These are phyloP conservation scores for Parazoanthus darwini DNA, from an alignment of 92 coral and sea anemone genomes.

Conservation along the genomic window DNA sequence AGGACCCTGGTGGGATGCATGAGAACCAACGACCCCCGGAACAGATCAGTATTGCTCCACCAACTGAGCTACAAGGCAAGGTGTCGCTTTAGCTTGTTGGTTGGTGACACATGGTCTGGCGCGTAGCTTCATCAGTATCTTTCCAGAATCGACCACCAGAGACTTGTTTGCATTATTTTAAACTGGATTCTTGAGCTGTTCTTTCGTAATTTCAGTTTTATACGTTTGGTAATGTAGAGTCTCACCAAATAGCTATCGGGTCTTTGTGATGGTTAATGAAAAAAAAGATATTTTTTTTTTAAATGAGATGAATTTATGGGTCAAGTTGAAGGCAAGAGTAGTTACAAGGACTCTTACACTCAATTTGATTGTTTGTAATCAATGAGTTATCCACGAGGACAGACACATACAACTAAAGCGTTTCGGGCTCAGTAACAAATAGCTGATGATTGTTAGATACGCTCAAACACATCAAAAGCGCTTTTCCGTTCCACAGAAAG, in stretches of 20 bases:
- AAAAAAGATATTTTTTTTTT: not conserved
- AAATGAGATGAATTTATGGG: not conserved
- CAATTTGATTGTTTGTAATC: not conserved
- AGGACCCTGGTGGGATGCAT: too few species aligned
- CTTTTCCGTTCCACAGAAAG: not conserved
- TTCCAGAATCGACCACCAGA: slow-evolving; percentile 9
- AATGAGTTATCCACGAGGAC: not conserved
- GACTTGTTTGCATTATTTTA: slow-evolving; percentile 13
- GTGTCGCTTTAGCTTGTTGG: not conserved
- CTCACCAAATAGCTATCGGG: not conserved
- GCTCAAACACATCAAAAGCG: not conserved
- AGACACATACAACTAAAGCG: not conserved
- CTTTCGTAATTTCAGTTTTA: not conserved
- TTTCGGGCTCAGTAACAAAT: not conserved
- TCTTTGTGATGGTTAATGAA: not conserved
- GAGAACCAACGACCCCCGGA: too few species aligned
- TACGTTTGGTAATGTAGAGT: not conserved
- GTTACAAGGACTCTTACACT: not conserved
- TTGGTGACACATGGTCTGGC: slow-evolving; percentile 28
- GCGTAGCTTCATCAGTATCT: not conserved
- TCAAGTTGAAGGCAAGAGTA: not conserved
- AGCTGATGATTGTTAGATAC: too few species aligned
- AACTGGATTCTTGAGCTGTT: not conserved
- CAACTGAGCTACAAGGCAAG: too few species aligned
- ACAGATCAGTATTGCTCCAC: too few species aligned